phyloP scores from a whole-genome alignment of 2,113 vertebrate genomes.

The Spea multiplicata region DNA sequence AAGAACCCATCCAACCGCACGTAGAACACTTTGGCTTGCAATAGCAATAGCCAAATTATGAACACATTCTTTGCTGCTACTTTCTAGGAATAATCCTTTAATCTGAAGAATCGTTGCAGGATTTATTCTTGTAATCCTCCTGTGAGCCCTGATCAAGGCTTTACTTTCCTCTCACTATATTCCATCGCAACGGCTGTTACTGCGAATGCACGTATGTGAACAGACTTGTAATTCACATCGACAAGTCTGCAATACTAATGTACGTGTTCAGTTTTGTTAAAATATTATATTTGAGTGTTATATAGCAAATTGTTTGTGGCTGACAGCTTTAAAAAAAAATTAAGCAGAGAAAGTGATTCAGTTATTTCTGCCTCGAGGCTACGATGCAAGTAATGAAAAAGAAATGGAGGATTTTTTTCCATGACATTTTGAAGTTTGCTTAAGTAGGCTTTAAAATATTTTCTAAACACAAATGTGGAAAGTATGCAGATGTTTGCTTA shows the following conservation, averaged over 20 bases:
- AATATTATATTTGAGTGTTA: background rate
- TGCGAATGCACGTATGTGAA: slow-evolving; percentile 6
- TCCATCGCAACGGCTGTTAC: background rate
- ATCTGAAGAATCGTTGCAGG: slow-evolving; percentile 10
- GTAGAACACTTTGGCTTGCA: no score
- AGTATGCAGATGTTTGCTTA: background rate
- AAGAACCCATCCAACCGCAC: no score
- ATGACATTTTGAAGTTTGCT: background rate
- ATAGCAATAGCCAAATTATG: no score
- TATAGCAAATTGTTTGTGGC: background rate
- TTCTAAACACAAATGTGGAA: slow-evolving; percentile 25
- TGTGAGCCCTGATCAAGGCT: slow-evolving; percentile 10
- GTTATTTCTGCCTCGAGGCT: background rate
- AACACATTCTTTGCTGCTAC: slow-evolving; percentile 18
- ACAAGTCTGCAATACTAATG: background rate
- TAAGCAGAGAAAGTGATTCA: background rate
- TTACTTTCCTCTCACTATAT: slow-evolving; percentile 6
- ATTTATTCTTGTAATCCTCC: slow-evolving; percentile 16
- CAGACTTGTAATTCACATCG: slow-evolving; percentile 4
- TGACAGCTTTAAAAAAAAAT: background rate
- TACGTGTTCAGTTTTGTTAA: background rate
- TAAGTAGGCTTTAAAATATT: background rate
- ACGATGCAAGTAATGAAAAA: background rate
- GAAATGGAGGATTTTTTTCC: background rate
- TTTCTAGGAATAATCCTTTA: slow-evolving; percentile 28